Conservation (phyloP, 2,888 invertebrate species). For the Troides helena region DNA sequence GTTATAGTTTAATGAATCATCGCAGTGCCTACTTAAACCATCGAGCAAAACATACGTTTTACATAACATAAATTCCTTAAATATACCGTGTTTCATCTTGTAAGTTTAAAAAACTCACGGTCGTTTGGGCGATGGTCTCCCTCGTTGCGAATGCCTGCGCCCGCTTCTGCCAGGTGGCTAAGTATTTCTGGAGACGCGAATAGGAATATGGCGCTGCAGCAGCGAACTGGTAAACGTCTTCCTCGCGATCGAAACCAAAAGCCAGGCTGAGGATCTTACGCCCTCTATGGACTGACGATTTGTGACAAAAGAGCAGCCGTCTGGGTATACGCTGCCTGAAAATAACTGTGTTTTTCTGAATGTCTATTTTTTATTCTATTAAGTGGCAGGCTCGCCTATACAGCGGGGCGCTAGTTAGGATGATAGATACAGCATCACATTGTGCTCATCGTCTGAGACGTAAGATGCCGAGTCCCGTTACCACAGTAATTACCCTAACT, state of each 20-base stretch:
- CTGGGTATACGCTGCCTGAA: constrained; percentile 88
- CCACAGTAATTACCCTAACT: too few species aligned
- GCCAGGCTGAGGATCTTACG: constrained; percentile 96
- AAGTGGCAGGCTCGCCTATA: too few species aligned
- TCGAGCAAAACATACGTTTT: too few species aligned
- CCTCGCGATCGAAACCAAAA: constrained; percentile 96
- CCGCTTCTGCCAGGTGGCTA: constrained; percentile 85
- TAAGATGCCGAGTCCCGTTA: too few species aligned
- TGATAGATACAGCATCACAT: too few species aligned
- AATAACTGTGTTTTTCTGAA: neutral
- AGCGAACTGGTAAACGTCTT: constrained; percentile 97
- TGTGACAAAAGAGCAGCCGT: constrained; percentile 94
- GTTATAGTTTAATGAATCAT: too few species aligned
- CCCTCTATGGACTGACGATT: constrained; percentile 92
- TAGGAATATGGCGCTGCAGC: constrained; percentile 98
- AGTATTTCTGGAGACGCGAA: constrained; percentile 91
- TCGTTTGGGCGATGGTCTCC: constrained; percentile 84
- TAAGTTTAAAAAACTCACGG: constrained; percentile 69
- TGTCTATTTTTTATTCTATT: neutral
- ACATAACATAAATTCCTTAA: too few species aligned
- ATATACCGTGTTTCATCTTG: too few species aligned
- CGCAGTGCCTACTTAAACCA: too few species aligned
- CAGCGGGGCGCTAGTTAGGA: too few species aligned
- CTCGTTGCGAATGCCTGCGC: constrained; percentile 83
- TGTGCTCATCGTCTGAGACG: too few species aligned